phyloP scores from a whole-genome alignment of 2,113 vertebrate species.

The Colius striatus region DNA sequence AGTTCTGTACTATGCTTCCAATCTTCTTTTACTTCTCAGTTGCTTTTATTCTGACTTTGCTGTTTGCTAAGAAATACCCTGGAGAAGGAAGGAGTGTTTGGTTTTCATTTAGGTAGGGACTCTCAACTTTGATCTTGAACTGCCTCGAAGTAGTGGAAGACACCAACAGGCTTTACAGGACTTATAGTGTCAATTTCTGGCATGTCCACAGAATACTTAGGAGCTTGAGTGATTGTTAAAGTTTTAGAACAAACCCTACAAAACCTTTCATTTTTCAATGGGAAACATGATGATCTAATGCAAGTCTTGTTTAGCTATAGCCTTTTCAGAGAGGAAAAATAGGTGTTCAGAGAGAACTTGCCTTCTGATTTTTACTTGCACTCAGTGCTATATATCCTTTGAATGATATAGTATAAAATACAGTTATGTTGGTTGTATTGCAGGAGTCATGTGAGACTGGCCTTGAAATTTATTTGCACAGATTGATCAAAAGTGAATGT shows the following conservation, averaged over 20 bases:
- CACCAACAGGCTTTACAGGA: background rate
- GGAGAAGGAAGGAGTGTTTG: background rate
- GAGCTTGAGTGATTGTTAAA: background rate
- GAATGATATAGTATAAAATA: background rate
- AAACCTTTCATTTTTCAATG: background rate
- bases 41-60: background rate
- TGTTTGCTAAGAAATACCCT: background rate
- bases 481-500: slow-evolving; percentile 19
- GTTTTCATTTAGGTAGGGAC: background rate
- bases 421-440: background rate
- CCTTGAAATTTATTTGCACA: slow-evolving; percentile 29
- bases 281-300: background rate
- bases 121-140: background rate
- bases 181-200: background rate
- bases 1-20: background rate
- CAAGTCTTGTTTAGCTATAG: background rate
- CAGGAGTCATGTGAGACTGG: background rate
- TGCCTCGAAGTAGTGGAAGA: background rate
- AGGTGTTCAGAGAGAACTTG: background rate
- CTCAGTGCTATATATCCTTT: background rate
- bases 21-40: background rate
- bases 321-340: background rate
- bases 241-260: background rate
- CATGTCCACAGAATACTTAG: background rate
- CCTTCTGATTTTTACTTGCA: background rate